phyloP scores from a whole-genome alignment of 1,140 invertebrate genomes.

The Ericerus pela region DNA sequence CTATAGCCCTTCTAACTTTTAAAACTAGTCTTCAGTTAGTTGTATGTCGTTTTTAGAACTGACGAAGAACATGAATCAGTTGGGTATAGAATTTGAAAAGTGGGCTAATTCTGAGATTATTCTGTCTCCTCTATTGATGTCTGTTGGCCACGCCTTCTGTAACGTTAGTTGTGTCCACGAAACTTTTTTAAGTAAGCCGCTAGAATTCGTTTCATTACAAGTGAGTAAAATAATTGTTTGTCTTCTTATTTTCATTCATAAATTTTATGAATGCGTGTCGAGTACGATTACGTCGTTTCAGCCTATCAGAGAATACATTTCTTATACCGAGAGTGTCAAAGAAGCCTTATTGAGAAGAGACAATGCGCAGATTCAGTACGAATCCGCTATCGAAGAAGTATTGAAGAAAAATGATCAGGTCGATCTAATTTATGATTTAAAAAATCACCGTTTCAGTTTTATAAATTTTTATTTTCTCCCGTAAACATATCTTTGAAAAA shows the following conservation, averaged over 20 bases:
- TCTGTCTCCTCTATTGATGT: not conserved
- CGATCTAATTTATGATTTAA: too few species aligned
- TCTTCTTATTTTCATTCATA: not conserved
- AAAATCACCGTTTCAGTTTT: too few species aligned
- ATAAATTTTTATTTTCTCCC: too few species aligned
- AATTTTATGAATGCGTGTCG: not conserved
- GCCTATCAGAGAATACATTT: slow-evolving; percentile 51
- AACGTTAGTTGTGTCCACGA: not conserved
- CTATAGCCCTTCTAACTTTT: not conserved
- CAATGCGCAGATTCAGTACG: slow-evolving; percentile 51
- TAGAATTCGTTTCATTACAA: not conserved
- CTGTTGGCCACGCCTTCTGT: not conserved
- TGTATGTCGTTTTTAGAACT: not conserved
- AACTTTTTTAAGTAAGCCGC: not conserved
- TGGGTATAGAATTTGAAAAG: slow-evolving; percentile 4
- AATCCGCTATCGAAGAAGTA: slow-evolving; percentile 47
- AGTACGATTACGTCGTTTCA: slow-evolving; percentile 21
- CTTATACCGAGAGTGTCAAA: slow-evolving; percentile 51
- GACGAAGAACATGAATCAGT: not conserved
- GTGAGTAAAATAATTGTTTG: not conserved
- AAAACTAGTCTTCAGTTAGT: not conserved
- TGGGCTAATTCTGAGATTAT: not conserved
- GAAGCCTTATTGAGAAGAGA: slow-evolving; percentile 50
- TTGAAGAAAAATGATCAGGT: slow-evolving; percentile 47
- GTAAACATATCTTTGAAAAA: too few species aligned